Percentiles rank a stretch among this genome's conserved stretches.
These are phyloP conservation scores for Phortica variegata DNA, from an alignment of 1,140 invertebrate species.

Conservation along the genomic window DNA sequence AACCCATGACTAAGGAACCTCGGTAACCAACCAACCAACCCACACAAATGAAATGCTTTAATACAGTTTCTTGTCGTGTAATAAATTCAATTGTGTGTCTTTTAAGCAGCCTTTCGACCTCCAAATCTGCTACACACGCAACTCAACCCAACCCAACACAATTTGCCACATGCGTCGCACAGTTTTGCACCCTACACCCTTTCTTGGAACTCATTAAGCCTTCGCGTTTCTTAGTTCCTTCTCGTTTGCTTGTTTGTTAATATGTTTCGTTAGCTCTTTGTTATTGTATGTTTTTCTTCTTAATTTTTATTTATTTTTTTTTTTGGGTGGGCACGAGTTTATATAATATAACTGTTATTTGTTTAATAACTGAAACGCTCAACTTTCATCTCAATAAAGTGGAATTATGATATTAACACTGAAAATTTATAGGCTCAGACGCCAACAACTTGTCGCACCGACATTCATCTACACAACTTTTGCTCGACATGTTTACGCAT, in stretches of 20 bases:
- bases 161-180: neutral
- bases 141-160: neutral
- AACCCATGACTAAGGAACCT: neutral
- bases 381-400: constrained; percentile 55
- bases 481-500: too few relatives aligned
- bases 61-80: constrained; percentile 33
- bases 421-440: constrained; percentile 37
- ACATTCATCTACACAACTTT: too few relatives aligned
- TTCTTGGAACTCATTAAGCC: constrained; percentile 43
- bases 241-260: too few relatives aligned
- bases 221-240: too few relatives aligned
- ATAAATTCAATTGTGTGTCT: constrained; percentile 45
- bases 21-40: neutral
- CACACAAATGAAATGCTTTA: neutral
- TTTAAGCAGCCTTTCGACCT: constrained; percentile 42
- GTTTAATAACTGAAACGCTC: constrained; percentile 55
- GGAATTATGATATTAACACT: constrained; percentile 50
- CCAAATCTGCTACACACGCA: constrained; percentile 48
- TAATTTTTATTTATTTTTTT: too few relatives aligned
- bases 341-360: too few relatives aligned
- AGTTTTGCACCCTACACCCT: neutral
- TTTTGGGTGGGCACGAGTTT: too few relatives aligned
- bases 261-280: too few relatives aligned
- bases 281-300: too few relatives aligned
- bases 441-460: too few relatives aligned